These are phyloP conservation scores for Echiichthys vipera DNA, from an alignment of 2,797 vertebrate genomes.

Conservation along the genomic window DNA sequence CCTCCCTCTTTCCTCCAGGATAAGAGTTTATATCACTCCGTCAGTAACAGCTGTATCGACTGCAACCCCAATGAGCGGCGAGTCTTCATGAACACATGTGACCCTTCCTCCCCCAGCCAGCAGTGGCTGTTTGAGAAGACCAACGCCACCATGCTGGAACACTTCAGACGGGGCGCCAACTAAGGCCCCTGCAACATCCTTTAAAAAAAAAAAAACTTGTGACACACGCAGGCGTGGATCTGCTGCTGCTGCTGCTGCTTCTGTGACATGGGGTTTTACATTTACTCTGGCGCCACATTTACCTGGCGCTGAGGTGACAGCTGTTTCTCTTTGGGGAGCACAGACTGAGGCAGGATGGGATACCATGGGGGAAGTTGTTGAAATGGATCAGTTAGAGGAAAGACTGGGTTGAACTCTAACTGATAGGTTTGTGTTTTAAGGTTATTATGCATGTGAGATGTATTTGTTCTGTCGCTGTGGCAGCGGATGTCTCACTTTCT, in stretches of 20 bases:
- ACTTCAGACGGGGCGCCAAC: constrained; percentile 72
- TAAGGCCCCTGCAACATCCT: background rate
- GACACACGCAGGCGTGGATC: background rate
- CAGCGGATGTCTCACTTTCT: constrained; percentile 22
- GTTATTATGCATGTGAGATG: constrained; percentile 9
- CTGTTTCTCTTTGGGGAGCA: constrained; percentile 23
- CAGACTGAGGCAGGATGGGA: constrained; percentile 19
- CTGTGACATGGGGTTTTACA: constrained; percentile 10
- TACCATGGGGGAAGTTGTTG: background rate
- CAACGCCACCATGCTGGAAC: constrained; percentile 92
- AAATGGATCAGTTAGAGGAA: constrained; percentile 8
- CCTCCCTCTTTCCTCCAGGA: constrained; percentile 81
- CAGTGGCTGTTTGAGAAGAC: constrained; percentile 95
- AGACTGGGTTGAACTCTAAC: constrained; percentile 8
- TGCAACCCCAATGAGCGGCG: constrained; percentile 87
- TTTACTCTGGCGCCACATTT: constrained; percentile 3
- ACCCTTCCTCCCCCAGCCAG: constrained; percentile 88
- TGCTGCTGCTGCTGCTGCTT: constrained; percentile 29
- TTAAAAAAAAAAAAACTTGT: background rate
- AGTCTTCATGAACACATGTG: constrained; percentile 93
- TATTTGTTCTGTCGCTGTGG: constrained; percentile 9
- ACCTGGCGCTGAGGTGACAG: constrained; percentile 18
- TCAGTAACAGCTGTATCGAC: constrained; percentile 95
- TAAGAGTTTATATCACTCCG: constrained; percentile 90
- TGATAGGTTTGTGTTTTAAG: constrained; percentile 11